Base-by-base conservation (phyloP, 2,113 vertebrate genomes). In the Menidia beryllina region DNA sequence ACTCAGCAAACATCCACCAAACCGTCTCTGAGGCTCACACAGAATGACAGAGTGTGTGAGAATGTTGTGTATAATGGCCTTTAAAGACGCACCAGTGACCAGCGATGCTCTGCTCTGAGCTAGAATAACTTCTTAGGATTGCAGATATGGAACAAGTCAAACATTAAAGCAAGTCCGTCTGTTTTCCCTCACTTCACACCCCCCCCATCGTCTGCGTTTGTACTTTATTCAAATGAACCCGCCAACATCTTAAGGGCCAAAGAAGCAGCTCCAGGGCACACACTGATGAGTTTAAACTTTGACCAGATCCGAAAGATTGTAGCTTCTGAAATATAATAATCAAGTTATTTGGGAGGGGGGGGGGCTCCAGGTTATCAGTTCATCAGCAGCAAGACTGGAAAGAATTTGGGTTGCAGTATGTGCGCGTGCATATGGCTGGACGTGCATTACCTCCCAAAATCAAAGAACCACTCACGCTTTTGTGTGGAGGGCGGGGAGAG, bases 381-480 rank as follows among this genome's bases (percentile, higher is more conserved):
- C 36, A 72, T 75, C 67, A 64, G 41, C 39, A 64, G 45, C 26
- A n/a, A 5, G 41, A 51, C 52, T 48, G 55, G 50, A 41, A 54
- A n/a, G 45, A 74, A 36, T 60, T 10, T n/a, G 20, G 4, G 12
- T n/a, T 58, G 34, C 48, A 30, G 38, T 69, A 5, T 49, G 13
- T 65, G 50, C 52, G 3, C 53, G 41, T 51, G 49, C 13, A 38
- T 51, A 53, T 19, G 0, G 20, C 25, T 54, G 24, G 30, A 21
- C n/a, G 47, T 51, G 20, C 62, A 21, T 75, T 53, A n/a, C 56
- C 21, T 20, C 39, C n/a, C 60, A 57, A 66, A 21, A 65, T 55
- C n/a, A n/a, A n/a, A n/a, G n/a, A 60, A 53, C 38, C 64, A 72
- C 71, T 60, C 69, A 67, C 23, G 15, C 50, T 21, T n/a, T 47